Evolutionary conservation across 53 echinoderm and acorn worm species (phyloP), one percentile per base, ranked within the genome.

Genomic region (Temnopleurus reevesii): DNA sequence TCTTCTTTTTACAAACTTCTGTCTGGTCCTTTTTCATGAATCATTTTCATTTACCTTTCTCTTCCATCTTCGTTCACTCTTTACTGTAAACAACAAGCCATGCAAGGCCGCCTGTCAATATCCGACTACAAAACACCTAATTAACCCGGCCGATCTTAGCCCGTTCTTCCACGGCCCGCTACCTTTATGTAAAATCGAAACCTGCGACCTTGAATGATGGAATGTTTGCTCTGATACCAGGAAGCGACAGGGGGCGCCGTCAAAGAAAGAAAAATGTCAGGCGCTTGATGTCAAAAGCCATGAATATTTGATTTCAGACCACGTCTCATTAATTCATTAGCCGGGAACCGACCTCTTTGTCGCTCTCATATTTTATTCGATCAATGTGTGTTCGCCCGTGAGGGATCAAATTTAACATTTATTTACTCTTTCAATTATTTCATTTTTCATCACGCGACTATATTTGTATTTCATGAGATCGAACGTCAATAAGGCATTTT

Each of bases 231-330:
- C 41, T 66, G 71, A 38, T n/a, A 19, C 8, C 71, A 66, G 71
- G 71, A 66, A 66, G 71, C 71, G 71, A 66, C 71, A 66, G 19
- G 71, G 71, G 35, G 35, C 24, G 21, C 71, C 27, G 4, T 21
- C 27, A 5, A 36, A 66, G 71, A 66, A 66, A 66, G 33, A 41
- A 38, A 66, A 66, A 66, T 66, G 71, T 66, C 71, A 66, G 43
- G 71, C 71, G 71, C n/a, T 38, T 66, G 9, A 66, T 66, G 19
- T 41, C 71, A 21, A 41, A n/a, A 66, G 71, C 71, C 41, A 66
- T 66, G n/a, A 66, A 66, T 66, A 66, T 66, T 66, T 66, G 71
- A 66, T 66, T 66, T 66, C 71, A 66, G 36, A 41, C 41, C 71
- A 66, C 71, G 71, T 66, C 41, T 66, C 71, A 66, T 66, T 66